phyloP scores from a whole-genome alignment of 2,888 invertebrate genomes.

The Himalopsyche anomala region DNA sequence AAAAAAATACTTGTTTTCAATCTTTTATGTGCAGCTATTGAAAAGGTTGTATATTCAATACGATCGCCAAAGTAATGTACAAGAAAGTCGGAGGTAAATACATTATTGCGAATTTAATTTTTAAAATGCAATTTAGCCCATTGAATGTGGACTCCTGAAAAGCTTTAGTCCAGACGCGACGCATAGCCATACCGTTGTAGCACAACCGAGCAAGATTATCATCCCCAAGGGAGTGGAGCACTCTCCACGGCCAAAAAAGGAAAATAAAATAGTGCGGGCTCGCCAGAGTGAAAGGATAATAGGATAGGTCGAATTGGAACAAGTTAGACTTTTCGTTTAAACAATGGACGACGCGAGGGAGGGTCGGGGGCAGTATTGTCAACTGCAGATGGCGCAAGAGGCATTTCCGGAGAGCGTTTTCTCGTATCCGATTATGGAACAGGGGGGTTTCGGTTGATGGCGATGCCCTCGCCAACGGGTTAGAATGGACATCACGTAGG shows the following conservation, averaged over 20 bases:
- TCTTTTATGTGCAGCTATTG: no score
- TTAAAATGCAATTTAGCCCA: conserved; percentile 25
- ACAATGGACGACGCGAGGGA: conserved; percentile 58
- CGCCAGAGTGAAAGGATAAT: conserved; percentile 51
- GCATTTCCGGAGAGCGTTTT: conserved; percentile 34
- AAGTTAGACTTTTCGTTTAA: conserved; percentile 63
- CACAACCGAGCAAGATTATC: conserved; percentile 60
- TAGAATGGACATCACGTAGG: conserved; percentile 17
- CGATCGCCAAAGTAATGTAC: no score
- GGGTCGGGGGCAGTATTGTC: conserved; percentile 46
- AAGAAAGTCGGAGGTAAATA: no score
- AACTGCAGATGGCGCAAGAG: conserved; percentile 34
- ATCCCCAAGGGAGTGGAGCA: conserved; percentile 54
- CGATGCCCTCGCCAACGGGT: not conserved
- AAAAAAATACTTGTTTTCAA: no score
- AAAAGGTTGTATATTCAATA: no score
- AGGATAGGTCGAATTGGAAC: conserved; percentile 61
- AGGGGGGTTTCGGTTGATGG: conserved; percentile 13
- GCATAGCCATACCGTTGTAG: conserved; percentile 51
- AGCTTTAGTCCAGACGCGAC: conserved; percentile 37
- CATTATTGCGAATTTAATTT: not conserved
- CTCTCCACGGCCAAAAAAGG: conserved; percentile 50
- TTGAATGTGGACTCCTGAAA: conserved; percentile 7
- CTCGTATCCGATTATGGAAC: conserved; percentile 21
- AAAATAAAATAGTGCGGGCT: conserved; percentile 59